Evolutionary conservation across 2,113 vertebrate species (phyloP).

Genomic region (Grallaria varia): DNA sequence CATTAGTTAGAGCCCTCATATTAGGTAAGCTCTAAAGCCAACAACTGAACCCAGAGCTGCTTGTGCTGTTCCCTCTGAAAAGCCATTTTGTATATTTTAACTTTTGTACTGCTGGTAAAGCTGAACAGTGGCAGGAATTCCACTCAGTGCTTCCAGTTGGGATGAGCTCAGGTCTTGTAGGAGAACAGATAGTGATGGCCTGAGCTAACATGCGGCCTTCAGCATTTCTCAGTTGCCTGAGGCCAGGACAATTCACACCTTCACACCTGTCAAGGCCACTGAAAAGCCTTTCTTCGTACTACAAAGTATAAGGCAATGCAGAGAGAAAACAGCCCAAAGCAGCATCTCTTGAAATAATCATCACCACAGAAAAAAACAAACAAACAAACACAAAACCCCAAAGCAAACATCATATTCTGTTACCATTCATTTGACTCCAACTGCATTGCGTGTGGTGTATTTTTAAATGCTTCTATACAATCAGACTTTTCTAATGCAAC

Average conservation of each 20-base stretch:
- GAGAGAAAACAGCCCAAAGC: background rate
- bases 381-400: too few relatives aligned
- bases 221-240: background rate
- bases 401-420: background rate
- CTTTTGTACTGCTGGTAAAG: background rate
- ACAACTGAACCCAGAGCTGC: background rate
- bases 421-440: background rate
- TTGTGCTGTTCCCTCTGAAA: background rate
- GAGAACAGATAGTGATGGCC: background rate
- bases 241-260: background rate
- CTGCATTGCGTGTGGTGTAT: background rate
- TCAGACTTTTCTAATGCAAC: background rate
- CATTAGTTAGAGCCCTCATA: background rate
- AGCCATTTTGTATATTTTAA: background rate
- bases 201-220: background rate
- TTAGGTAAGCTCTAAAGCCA: background rate
- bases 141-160: background rate
- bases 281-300: background rate
- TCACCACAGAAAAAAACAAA: rapidly evolving
- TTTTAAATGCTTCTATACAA: background rate
- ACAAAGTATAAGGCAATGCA: background rate
- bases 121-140: background rate
- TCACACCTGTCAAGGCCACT: background rate
- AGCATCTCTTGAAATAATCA: background rate
- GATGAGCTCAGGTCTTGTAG: background rate